Evolutionary conservation across 2,797 vertebrate genomes (phyloP), one percentile per base, ranked within the genome.

Genomic region (Rhinella marina): DNA sequence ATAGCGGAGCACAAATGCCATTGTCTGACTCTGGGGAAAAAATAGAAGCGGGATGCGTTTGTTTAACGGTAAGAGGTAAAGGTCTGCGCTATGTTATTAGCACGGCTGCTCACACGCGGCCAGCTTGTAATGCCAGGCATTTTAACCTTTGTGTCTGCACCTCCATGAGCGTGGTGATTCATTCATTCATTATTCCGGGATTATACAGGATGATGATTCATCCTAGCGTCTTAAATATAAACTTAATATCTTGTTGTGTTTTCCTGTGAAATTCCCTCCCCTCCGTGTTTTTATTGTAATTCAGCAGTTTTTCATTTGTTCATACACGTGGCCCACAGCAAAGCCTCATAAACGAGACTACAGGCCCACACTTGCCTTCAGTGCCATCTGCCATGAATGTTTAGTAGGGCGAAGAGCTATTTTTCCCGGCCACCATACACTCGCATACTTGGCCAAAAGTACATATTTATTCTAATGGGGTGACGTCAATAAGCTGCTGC

Each of bases 201-300:
- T 75, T 75, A 84, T 32, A 48, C 17, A 25, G 70, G 82, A 84
- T 73, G 54, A 84, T 84, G 82, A 84, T 27, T 84, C 82, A 84
- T 84, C 61, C 66, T 59, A 17, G 41, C n/a, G 17, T 32, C 52
- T 84, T 57, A 41, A 29, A 68, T 52, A 57, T 68, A 41, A 57
- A 72, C 52, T 32, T 84, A 59, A 54, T 57, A 59, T 32, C 48
- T 76, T n/a, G 19, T 41, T 48, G 21, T 50, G 48, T 52, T 76
- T 52, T 54, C 80, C 21, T 25, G 41, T 64, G 61, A 82, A 25
- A 82, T 82, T 82, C 32, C 59, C 41, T 76, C 73, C 21, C 13
- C 2, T 50, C 10, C n/a, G 72, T 29, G 19, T 32, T 70, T 17
- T 70, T 75, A n/a, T 52, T 73, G 32, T 73, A 73, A 48, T 48